phyloP scores from a whole-genome alignment of 64 coral and sea anemone species.

The Acropora tenuis region DNA sequence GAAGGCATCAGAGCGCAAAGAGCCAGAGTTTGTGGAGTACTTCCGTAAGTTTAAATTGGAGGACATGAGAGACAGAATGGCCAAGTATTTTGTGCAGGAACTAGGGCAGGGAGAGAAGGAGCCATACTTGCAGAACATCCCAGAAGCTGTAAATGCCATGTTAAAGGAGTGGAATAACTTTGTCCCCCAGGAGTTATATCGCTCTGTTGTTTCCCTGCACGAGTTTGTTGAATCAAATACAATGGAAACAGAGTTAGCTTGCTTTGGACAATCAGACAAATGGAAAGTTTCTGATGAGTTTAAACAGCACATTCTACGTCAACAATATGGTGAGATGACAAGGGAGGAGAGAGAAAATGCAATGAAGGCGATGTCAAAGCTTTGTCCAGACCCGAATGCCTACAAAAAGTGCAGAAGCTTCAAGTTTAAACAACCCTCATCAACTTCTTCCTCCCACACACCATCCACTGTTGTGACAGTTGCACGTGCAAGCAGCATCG shows the following conservation, averaged over 20 bases:
- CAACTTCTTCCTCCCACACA: conserved; percentile 36
- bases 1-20: conserved; percentile 1
- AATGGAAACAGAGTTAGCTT: conserved; percentile 36
- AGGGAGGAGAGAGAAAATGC: conserved; percentile 48
- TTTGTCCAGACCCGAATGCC: conserved; percentile 59
- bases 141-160: conserved; percentile 42
- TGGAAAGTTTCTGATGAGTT: conserved; percentile 45
- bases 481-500: conserved; percentile 18
- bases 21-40: conserved; percentile 41
- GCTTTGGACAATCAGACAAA: conserved; percentile 58
- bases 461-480: conserved; percentile 10
- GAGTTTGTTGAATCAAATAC: conserved; percentile 37
- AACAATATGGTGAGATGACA: conserved; percentile 33
- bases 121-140: conserved; percentile 58
- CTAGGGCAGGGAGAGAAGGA: conserved; percentile 44
- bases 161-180: conserved; percentile 69
- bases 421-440: conserved; percentile 51
- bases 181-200: conserved; percentile 35
- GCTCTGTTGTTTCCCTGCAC: conserved; percentile 40
- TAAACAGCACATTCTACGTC: background rate
- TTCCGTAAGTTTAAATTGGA: conserved; percentile 13
- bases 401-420: conserved; percentile 70
- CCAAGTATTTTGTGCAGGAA: conserved; percentile 21
- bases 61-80: conserved; percentile 41
- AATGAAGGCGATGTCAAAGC: conserved; percentile 39